phyloP scores from a whole-genome alignment of 1,140 invertebrate species.

The Drosophila tani region DNA sequence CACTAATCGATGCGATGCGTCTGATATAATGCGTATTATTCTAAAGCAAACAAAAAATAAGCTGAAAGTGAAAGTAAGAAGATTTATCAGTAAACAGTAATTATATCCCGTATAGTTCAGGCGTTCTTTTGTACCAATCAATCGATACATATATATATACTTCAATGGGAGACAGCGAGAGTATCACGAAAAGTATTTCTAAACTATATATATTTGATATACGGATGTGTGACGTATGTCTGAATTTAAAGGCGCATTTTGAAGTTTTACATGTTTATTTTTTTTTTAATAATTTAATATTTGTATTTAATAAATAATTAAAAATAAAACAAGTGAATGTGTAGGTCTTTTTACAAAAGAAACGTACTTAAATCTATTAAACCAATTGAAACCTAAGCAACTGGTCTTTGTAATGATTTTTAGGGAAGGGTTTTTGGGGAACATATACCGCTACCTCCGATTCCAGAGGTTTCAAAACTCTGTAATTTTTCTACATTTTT shows the following conservation, averaged over 20 bases:
- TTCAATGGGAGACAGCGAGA: constrained; percentile 36
- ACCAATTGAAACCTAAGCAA: constrained; percentile 52
- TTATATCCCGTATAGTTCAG: constrained; percentile 22
- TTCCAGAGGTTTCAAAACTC: no score
- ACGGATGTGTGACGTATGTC: constrained; percentile 53
- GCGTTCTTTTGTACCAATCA: constrained; percentile 49
- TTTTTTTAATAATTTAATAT: constrained; percentile 80
- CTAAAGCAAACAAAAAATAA: constrained; percentile 37
- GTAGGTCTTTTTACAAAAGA: constrained; percentile 79
- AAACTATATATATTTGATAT: constrained; percentile 60
- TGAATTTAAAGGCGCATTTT: constrained; percentile 74
- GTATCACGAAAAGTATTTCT: constrained; percentile 73
- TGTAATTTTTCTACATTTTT: no score
- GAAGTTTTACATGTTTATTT: constrained; percentile 77
- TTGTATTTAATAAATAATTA: constrained; percentile 75
- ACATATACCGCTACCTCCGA: no score
- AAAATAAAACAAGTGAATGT: constrained; percentile 61
- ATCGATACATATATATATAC: constrained; percentile 25
- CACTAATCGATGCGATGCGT: constrained; percentile 44
- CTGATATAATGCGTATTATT: constrained; percentile 63
- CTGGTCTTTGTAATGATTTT: constrained; percentile 4
- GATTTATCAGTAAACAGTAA: constrained; percentile 24
- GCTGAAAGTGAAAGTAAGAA: background rate
- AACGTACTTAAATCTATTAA: constrained; percentile 78
- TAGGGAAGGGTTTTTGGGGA: background rate